Conservation (phyloP, 1,140 invertebrate genomes). For the Lucilia cuprina region DNA sequence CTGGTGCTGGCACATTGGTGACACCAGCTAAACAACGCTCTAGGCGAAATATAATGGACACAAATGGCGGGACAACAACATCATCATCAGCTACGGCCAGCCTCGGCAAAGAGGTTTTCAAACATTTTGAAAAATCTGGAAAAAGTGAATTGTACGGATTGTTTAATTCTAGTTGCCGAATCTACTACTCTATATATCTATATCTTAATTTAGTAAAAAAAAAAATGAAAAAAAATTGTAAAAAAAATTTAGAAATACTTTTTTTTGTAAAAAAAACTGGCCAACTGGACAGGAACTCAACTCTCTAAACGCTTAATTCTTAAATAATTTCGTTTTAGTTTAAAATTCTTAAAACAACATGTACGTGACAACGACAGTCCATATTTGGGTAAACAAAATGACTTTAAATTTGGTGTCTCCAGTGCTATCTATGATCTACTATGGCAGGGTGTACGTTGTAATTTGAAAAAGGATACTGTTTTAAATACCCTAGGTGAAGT, state of each 20-base stretch:
- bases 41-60: not conserved
- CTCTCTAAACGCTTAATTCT: conserved; percentile 37
- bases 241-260: conserved; percentile 30
- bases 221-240: not conserved
- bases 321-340: conserved; percentile 50
- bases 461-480: conserved; percentile 75
- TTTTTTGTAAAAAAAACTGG: conserved; percentile 7
- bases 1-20: not conserved
- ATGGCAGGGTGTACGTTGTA: conserved; percentile 73
- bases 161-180: conserved; percentile 7
- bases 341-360: conserved; percentile 59
- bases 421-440: conserved; percentile 70
- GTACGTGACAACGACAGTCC: conserved; percentile 53
- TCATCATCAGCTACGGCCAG: not conserved
- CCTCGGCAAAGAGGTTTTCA: conserved; percentile 54
- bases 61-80: not conserved
- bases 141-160: conserved; percentile 57
- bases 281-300: conserved; percentile 33
- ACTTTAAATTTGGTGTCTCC: conserved; percentile 61
- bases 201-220: not conserved
- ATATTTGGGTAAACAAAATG: conserved; percentile 52
- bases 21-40: conserved; percentile 20
- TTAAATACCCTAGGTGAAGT: conserved; percentile 73
- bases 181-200: not conserved
- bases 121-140: conserved; percentile 57